Base-by-base conservation (phyloP, 2,113 vertebrate species). In the Turnix velox region DNA sequence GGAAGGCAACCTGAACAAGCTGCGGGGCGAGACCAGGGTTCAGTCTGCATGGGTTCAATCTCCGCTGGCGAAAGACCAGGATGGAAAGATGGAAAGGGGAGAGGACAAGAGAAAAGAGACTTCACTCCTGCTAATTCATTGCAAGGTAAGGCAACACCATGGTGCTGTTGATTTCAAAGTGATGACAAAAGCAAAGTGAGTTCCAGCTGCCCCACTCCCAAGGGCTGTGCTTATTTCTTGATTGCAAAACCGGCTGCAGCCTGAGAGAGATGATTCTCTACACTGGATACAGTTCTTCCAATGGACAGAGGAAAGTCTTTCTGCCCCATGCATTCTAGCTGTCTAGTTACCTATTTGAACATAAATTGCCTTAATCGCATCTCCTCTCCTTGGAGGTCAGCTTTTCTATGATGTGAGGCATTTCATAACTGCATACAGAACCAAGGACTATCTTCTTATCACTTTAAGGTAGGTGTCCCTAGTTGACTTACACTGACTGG, bases 1-100 rank as follows among this genome's bases (percentile, higher is more conserved):
- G 90, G 98, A 98, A 94, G 98, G 98, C 46, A 99, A 98, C 95
- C 98, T 98, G 88, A 98, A 97, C 7, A 96, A 96, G 88, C 96
- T 98, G 62, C 96, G 96, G 10, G 96, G 97, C 2, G 98, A 98
- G 87, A 96, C 96, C 71, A 96, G 90, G 39, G 98, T 97, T 92
- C 75, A 78, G 68, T 49, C 86, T 57, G 48, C 88, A 63, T 75
- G 94, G 52, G 94, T 97, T n/a, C 98, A 95, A 8, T 98, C 98
- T 37, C 98, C 98, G 0, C 96, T 98, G 68, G 97, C 96, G 9
- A 98, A 98, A 93, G 96, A 81, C 89, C 97, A 94, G 82, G 97
- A 97, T 18, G 97, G 92, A 3, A 73, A 90, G 28, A 96, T 97
- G 42, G 91, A 97, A 8, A 96, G 97, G 97, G 97, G 97, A 96